Percentiles rank a stretch among this genome's conserved stretches.
phyloP scores from a whole-genome alignment of 2,797 vertebrate species.

The Rhabdophis nuchalis region DNA sequence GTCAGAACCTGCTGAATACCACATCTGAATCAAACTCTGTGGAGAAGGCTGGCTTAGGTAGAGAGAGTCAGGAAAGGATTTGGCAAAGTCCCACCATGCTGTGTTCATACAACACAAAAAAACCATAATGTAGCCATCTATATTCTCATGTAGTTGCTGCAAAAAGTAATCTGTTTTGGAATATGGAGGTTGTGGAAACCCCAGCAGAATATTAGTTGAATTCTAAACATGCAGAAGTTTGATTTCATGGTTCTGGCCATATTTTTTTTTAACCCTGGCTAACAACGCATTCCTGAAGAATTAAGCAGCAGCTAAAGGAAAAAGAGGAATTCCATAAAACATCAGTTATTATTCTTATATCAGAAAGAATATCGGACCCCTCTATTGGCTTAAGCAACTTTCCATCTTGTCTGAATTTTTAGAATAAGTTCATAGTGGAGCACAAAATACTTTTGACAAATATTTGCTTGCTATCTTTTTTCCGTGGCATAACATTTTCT shows the following conservation, averaged over 20 bases:
- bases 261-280: not conserved
- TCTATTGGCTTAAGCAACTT: slow-evolving; percentile 42
- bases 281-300: not conserved
- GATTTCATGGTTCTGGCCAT: not conserved
- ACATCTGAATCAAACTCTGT: not conserved
- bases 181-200: not conserved
- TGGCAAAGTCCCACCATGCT: not conserved
- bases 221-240: not conserved
- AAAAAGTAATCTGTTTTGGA: not conserved
- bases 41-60: not conserved
- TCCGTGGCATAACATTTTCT: not conserved
- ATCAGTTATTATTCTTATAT: not conserved
- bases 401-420: slow-evolving; percentile 23
- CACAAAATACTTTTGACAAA: not conserved
- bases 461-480: not conserved
- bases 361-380: slow-evolving; percentile 28
- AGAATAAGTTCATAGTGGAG: slow-evolving; percentile 35
- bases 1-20: too few relatives aligned
- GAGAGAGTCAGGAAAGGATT: not conserved
- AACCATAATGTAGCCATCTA: not conserved
- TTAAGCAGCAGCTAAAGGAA: not conserved
- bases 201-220: not conserved
- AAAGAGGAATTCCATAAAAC: not conserved
- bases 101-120: too few relatives aligned
- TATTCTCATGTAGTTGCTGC: not conserved